These are phyloP conservation scores for Pecten maximus DNA, from an alignment of 2,888 invertebrate species.

Conservation along the genomic window DNA sequence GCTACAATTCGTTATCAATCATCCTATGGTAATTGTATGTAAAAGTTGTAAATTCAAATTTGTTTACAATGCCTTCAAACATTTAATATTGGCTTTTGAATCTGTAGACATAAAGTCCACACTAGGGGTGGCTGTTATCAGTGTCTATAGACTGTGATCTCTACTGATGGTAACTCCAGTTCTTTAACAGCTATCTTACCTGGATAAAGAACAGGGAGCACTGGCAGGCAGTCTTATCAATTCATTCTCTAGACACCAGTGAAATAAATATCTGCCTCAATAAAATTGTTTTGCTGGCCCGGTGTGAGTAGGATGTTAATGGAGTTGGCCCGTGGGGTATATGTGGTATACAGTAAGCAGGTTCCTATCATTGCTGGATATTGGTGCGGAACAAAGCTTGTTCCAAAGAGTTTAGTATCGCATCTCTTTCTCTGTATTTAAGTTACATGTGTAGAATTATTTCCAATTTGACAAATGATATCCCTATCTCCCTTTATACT, in stretches of 20 bases:
- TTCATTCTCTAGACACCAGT: slow-evolving; percentile 4
- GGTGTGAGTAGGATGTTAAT: not conserved
- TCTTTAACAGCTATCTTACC: not conserved
- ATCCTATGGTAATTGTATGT: not conserved
- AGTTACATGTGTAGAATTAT: not conserved
- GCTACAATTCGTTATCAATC: not conserved
- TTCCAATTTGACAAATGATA: not conserved
- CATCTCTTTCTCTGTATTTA: not conserved
- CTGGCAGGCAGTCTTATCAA: slow-evolving; percentile 15
- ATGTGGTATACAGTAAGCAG: not conserved
- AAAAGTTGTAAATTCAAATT: not conserved
- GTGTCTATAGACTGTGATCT: not conserved
- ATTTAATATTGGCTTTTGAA: not conserved
- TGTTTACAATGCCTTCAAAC: not conserved
- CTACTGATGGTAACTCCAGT: not conserved
- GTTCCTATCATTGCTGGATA: not conserved
- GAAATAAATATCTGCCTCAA: slow-evolving; percentile 28
- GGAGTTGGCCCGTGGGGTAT: not conserved
- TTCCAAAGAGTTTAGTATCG: not conserved
- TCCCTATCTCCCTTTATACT: not conserved
- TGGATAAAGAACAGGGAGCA: not conserved
- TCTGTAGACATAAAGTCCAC: not conserved
- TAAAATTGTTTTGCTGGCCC: not conserved
- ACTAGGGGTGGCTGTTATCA: not conserved
- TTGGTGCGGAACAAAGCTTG: not conserved